phyloP scores from a whole-genome alignment of 2,888 invertebrate genomes.

The Lamellibrachia columna region DNA sequence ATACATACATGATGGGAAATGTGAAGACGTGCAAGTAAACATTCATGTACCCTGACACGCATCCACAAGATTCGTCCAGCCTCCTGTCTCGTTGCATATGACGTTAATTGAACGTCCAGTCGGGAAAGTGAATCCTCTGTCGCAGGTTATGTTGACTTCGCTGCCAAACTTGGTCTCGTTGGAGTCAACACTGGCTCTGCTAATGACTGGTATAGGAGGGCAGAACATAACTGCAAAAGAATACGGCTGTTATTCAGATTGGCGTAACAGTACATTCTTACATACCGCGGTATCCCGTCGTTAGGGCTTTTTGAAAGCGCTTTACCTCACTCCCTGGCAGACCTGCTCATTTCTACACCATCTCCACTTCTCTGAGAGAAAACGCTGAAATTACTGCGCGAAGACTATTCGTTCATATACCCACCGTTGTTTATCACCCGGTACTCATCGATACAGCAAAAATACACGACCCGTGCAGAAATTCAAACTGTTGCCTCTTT shows the following conservation, averaged over 20 bases:
- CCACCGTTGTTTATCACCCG: too few species aligned
- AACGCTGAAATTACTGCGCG: too few species aligned
- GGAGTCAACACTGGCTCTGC: background rate
- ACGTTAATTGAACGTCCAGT: background rate
- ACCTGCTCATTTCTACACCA: too few species aligned
- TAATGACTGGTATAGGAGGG: constrained; percentile 38
- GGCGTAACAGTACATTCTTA: too few species aligned
- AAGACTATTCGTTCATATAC: too few species aligned
- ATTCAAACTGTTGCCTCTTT: background rate
- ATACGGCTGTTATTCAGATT: background rate
- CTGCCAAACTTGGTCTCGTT: background rate
- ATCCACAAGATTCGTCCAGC: background rate
- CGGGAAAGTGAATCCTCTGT: background rate
- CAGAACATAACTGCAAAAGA: constrained; percentile 33
- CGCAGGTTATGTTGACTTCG: background rate
- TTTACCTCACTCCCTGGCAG: too few species aligned
- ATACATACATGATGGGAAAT: background rate
- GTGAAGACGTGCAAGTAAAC: background rate
- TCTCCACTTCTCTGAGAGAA: too few species aligned
- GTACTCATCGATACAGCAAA: too few species aligned
- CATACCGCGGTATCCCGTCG: too few species aligned
- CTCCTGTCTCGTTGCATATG: background rate
- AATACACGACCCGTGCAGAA: too few species aligned
- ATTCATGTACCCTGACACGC: background rate
- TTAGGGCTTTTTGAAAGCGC: too few species aligned